phyloP scores from a whole-genome alignment of 2,888 invertebrate species.

The Cybosia mesomella region DNA sequence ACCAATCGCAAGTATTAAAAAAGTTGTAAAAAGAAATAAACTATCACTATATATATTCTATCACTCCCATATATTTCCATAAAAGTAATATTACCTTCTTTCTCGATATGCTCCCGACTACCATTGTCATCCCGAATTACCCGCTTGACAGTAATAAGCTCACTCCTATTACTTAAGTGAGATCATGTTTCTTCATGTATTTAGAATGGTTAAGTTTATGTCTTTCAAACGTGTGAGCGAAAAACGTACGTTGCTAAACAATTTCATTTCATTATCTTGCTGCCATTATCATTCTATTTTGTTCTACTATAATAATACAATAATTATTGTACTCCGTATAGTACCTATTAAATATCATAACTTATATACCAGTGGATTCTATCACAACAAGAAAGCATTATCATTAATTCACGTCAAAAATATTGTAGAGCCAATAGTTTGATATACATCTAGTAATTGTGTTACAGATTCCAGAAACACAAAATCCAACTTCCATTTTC shows the following conservation, averaged over 20 bases:
- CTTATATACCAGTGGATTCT: neutral
- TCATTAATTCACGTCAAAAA: neutral
- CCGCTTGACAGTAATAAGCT: too few relatives aligned
- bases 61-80: neutral
- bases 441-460: constrained; percentile 13
- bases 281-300: neutral
- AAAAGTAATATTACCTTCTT: neutral
- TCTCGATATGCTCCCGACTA: too few relatives aligned
- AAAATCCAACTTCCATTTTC: constrained; percentile 43
- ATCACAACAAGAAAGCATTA: neutral
- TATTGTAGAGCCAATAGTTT: neutral
- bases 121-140: too few relatives aligned
- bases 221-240: neutral
- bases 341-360: neutral
- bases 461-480: constrained; percentile 31
- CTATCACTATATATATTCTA: neutral
- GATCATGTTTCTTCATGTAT: too few relatives aligned
- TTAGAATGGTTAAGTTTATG: neutral
- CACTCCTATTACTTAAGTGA: too few relatives aligned
- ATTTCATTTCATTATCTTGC: neutral
- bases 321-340: neutral
- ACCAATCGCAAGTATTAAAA: too few relatives aligned
- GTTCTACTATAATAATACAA: neutral
- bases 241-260: neutral
- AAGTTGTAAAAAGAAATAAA: too few relatives aligned